Conservation (phyloP, 1,140 invertebrate genomes). For the Psilanteris sp. region DNA sequence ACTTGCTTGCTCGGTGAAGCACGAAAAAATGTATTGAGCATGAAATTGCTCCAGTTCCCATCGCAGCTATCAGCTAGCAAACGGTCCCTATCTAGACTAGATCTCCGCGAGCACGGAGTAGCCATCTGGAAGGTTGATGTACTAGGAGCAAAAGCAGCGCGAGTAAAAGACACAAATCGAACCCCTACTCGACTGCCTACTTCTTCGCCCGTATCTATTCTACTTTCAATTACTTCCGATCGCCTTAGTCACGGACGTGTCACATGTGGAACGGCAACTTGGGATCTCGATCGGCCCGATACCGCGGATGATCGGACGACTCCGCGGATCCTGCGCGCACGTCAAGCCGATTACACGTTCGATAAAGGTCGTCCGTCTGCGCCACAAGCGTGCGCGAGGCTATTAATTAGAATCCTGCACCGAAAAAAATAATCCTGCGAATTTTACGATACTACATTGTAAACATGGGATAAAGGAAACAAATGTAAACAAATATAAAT, state of each 20-base stretch:
- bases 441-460: too few species aligned
- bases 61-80: constrained; percentile 53
- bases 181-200: constrained; percentile 38
- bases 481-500: too few species aligned
- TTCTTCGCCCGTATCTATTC: constrained; percentile 54
- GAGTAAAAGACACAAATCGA: constrained; percentile 44
- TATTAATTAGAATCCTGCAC: constrained; percentile 55
- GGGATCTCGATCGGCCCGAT: constrained; percentile 47
- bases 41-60: constrained; percentile 68
- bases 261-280: constrained; percentile 63
- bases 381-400: constrained; percentile 41
- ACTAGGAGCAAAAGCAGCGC: constrained; percentile 5
- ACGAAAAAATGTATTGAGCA: constrained; percentile 63
- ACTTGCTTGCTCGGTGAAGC: constrained; percentile 56
- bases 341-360: constrained; percentile 39
- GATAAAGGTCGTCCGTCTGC: constrained; percentile 29
- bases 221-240: constrained; percentile 67
- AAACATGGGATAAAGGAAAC: too few species aligned
- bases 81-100: constrained; percentile 59
- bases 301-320: constrained; percentile 34
- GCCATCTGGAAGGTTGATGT: constrained; percentile 45
- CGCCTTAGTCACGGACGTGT: constrained; percentile 64
- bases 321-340: constrained; percentile 31
- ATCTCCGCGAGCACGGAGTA: constrained; percentile 40
- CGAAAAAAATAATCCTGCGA: too few species aligned